Evolutionary conservation across 2,888 invertebrate species (phyloP).

Genomic region (Craniophora ligustri): DNA sequence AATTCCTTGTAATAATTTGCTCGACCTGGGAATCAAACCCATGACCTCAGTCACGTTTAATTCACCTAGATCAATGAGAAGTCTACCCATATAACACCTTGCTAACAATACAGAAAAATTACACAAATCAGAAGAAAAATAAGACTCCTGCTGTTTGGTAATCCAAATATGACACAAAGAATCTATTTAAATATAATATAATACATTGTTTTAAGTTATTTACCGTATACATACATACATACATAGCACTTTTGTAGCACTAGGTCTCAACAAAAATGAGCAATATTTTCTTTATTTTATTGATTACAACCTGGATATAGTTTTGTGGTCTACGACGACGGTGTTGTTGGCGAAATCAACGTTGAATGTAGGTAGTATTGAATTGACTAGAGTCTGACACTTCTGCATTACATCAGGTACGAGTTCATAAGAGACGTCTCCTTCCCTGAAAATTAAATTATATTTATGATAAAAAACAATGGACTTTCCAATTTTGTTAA

Average conservation of each 20-base stretch:
- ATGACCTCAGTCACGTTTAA: too few relatives aligned
- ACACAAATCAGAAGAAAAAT: too few relatives aligned
- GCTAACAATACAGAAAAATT: too few relatives aligned
- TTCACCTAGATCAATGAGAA: too few relatives aligned
- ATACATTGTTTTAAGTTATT: constrained; percentile 18
- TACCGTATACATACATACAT: not conserved
- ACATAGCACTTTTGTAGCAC: not conserved
- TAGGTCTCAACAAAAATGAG: not conserved
- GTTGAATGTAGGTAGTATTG: constrained; percentile 65
- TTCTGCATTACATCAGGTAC: constrained; percentile 61
- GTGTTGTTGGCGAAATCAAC: constrained; percentile 69
- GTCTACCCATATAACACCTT: too few relatives aligned
- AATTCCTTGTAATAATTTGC: too few relatives aligned
- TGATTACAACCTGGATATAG: constrained; percentile 65
- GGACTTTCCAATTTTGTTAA: too few relatives aligned
- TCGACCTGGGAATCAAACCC: too few relatives aligned
- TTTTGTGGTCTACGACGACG: constrained; percentile 65
- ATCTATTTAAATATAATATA: not conserved
- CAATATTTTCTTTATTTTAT: too few relatives aligned
- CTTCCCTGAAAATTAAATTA: constrained; percentile 61
- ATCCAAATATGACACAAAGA: not conserved
- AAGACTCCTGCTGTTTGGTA: not conserved
- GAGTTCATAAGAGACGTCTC: constrained; percentile 63
- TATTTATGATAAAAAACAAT: not conserved
- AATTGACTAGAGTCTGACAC: constrained; percentile 63